Evolutionary conservation across 2,797 vertebrate species (phyloP), one percentile per base, ranked within the genome.

Genomic region (Podarcis siculus): DNA sequence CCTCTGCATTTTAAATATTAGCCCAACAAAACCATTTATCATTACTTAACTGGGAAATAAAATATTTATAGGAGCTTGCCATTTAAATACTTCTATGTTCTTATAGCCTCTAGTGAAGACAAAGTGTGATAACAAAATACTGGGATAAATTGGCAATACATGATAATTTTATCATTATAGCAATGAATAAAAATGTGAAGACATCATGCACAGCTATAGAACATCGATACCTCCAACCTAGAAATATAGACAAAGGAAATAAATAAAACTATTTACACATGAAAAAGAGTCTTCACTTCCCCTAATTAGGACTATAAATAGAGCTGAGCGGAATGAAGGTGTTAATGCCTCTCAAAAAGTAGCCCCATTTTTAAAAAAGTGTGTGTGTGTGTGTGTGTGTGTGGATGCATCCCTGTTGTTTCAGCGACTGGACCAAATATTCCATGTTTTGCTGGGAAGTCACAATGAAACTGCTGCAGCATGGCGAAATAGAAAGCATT

Each of bases 151-250:
- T 69, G 88, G 32, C 84, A 92, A 90, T 55, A 32, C 72, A 12
- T 83, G 61, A 85, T 42, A 86, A 90, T 92, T 94, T 93, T 93
- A 93, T 83, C 91, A 55, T 55, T 55, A 79, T 91, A 81, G 84
- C 72, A 82, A 92, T 81, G 93, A 89, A 77, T 86, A 94, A 61
- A 67, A 73, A 91, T 87, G 32, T 80, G 84, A 88, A 94, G 67
- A 80, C 90, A 79, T 85, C 91, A 88, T 25, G 91, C 90, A 89
- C 55, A 89, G 92, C 91, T 94, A 92, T 92, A 64, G 23, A 80
- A 72, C 19, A 64, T 81, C 8, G 64, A 35, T 55, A 75, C 30
- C 27, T 45, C 55, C 7, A 17, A n/a, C 19, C 32, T 17, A 27
- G 42, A 80, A 85, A 67, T 42, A 35, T 67, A 89, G 37, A 42